Evolutionary conservation across 2,888 invertebrate species (phyloP), one percentile per base, ranked within the genome.

Genomic region (Lordiphosa andalusiaca): DNA sequence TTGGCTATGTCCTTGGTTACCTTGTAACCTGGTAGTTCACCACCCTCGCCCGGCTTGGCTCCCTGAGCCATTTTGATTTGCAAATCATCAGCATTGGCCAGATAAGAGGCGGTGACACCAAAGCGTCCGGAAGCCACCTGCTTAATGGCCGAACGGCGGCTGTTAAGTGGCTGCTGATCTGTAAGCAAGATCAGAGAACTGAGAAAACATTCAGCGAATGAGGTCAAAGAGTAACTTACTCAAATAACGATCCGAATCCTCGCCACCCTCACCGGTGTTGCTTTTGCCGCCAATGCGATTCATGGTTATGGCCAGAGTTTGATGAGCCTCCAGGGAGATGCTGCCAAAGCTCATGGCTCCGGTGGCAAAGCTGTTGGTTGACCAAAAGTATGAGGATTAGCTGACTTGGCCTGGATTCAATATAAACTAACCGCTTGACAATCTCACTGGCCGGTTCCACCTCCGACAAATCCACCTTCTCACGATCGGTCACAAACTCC

Each of bases 31-130:
- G 99, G 99, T 55, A 99, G 89, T 90, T 99, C 99, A 2, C 99
- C 99, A 19, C 99, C 99, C 90, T 99, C 99, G 0, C 99, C 99
- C 0, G 99, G 99, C 89, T 99, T 99, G 53, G 99, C 99, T 2
- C 99, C 98, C 90, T 99, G 98, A 6, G 99, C 99, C 99, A 99
- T 99, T 91, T 99, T 99, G 87, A 99, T 99, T 91, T 99, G 99
- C 71, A 99, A 89, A 89, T 99, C 99, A 90, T 99, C 99, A 0
- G 99, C 96, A 90, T 99, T 97, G 6, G 98, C 98, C 71, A 99
- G 90, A 89, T 99, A 99, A 0, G 98, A 95, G 10, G 98, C 97
- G 0, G 98, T 99, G 3, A 99, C 99, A 6, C 99, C 99, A 90
- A 99, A 99, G 47, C 99, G 93, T 6, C 99, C 99, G 6, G 98